Evolutionary conservation across 2,888 invertebrate genomes (phyloP), one percentile per base, ranked within the genome.

Genomic region (Tenthredo distinguenda): DNA sequence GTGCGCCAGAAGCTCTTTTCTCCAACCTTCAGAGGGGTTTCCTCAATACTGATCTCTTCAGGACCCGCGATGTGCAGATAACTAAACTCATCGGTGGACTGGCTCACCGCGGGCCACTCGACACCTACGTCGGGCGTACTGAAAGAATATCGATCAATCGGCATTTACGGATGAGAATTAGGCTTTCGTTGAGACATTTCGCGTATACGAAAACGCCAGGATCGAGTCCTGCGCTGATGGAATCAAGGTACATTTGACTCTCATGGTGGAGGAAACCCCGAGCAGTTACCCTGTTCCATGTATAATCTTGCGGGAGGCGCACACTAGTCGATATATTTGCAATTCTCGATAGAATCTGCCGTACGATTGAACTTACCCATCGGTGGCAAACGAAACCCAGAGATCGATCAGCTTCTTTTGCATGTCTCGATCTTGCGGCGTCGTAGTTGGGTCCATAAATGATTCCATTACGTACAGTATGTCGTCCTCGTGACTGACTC

Each of bases 401-500:
- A 96, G 94, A 86, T 96, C 94, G 0, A 95, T 88, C 84, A 96
- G 93, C 0, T 92, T 88, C 15, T 95, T 92, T 3, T 93, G 92
- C 94, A 96, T 95, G 82, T 94, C 92, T n/a, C 89, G 88, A 87
- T 96, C 96, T 1, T 94, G 91, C 0, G 93, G 88, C 0, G 93
- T 92, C 26, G 91, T 91, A 5, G 92, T 90, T 10, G 93, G 91
- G 87, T 94, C 90, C 21, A 93, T 87, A 65, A 87, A 89, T 10
- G 91, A 92, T 31, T 94, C 94, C 88, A 95, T 93, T n/a, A 96
- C 91, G 71, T 94, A 94, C 21, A 94, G 88, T 0, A 95, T 93
- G 88, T 96, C 96, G 87, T 96, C 96, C 0, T 94, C 96, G 91
- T 96, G 96, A 87, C 95, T 94, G n/a, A 95, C 95, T 89, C 96